These are phyloP conservation scores for Pentalonia nigronervosa DNA, from an alignment of 1,140 invertebrate genomes.

Conservation along the genomic window DNA sequence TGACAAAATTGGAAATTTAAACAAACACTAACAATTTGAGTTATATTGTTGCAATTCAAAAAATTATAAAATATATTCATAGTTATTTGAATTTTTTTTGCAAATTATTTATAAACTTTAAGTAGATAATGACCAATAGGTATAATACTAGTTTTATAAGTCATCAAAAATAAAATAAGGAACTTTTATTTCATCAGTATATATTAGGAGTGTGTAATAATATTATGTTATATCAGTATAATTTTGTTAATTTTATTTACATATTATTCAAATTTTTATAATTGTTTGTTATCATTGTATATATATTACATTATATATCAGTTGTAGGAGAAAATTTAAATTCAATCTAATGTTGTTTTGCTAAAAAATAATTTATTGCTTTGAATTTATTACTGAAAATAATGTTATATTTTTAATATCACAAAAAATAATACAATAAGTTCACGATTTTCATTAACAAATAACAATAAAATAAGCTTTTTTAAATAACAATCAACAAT, in stretches of 20 bases:
- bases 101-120: too few species aligned
- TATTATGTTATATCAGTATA: too few species aligned
- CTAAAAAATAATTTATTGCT: not conserved
- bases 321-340: not conserved
- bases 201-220: not conserved
- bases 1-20: too few species aligned
- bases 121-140: not conserved
- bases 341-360: not conserved
- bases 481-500: conserved; percentile 23
- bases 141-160: not conserved
- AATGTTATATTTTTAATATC: not conserved
- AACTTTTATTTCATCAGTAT: not conserved
- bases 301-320: not conserved
- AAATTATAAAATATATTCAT: too few species aligned
- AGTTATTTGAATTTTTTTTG: too few species aligned
- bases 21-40: too few species aligned
- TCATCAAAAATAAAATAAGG: not conserved
- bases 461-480: conserved; percentile 20
- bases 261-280: too few species aligned
- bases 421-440: conserved; percentile 17
- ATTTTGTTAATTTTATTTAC: too few species aligned
- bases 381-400: not conserved
- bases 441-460: not conserved
- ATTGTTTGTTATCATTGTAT: not conserved
- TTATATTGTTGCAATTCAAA: too few species aligned